These are phyloP conservation scores for Vanessa tameamea DNA, from an alignment of 1,140 invertebrate species.

Conservation along the genomic window DNA sequence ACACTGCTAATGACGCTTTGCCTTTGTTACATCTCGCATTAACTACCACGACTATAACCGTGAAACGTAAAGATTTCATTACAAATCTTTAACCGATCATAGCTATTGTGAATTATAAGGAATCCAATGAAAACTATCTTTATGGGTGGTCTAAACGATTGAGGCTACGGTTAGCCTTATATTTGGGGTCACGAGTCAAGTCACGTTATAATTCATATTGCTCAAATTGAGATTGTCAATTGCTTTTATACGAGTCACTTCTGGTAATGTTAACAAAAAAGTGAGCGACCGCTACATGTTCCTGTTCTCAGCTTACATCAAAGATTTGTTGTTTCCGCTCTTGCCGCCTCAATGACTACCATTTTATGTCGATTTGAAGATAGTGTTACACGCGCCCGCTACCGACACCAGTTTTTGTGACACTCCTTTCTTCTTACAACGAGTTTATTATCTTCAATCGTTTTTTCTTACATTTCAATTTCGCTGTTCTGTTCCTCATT, in stretches of 20 bases:
- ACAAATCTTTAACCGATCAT: slow-evolving; percentile 59
- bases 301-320: slow-evolving; percentile 63
- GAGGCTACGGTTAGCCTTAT: slow-evolving; percentile 34
- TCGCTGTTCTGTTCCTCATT: slow-evolving; percentile 55
- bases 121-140: slow-evolving; percentile 45
- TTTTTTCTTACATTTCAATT: slow-evolving; percentile 55
- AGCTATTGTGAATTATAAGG: slow-evolving; percentile 60
- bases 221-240: slow-evolving; percentile 59
- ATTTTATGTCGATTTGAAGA: slow-evolving; percentile 78
- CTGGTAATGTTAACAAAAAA: slow-evolving; percentile 55
- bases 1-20: slow-evolving; percentile 43
- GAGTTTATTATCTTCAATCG: slow-evolving; percentile 73
- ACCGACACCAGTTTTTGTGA: slow-evolving; percentile 77
- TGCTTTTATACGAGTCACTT: slow-evolving; percentile 41
- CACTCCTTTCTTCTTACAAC: slow-evolving; percentile 70
- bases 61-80: slow-evolving; percentile 51
- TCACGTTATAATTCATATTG: slow-evolving; percentile 46
- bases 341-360: slow-evolving; percentile 76
- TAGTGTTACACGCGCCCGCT: slow-evolving; percentile 77
- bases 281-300: slow-evolving; percentile 54
- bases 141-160: slow-evolving; percentile 55
- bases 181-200: slow-evolving; percentile 64
- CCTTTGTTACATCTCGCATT: slow-evolving; percentile 49
- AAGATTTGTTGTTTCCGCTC: slow-evolving; percentile 76
- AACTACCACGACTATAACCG: slow-evolving; percentile 25